Conservation (phyloP, 1,140 invertebrate genomes). For the Doryteuthis pealeii region DNA sequence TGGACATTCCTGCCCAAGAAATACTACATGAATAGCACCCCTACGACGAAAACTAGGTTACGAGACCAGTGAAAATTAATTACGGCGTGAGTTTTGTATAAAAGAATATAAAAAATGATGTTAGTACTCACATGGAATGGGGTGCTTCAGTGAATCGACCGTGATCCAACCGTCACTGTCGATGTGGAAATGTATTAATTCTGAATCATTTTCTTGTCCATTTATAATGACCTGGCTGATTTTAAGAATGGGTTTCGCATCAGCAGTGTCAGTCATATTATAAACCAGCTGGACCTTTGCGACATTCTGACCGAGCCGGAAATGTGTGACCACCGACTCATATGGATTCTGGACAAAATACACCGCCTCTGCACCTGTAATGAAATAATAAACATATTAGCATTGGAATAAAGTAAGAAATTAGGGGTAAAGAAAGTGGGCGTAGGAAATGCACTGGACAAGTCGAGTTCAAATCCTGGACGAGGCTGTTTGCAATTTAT, state of each 20-base stretch:
- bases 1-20: too few species aligned
- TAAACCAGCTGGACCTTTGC: not conserved
- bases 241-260: not conserved
- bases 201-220: not conserved
- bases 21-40: too few species aligned
- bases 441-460: too few species aligned
- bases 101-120: too few species aligned
- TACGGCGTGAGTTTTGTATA: too few species aligned
- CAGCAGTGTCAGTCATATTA: not conserved
- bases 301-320: not conserved
- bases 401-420: not conserved
- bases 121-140: too few species aligned
- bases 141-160: too few species aligned
- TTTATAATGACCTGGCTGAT: not conserved
- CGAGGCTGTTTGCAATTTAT: too few species aligned
- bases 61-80: too few species aligned
- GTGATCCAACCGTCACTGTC: not conserved
- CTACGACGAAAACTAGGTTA: too few species aligned
- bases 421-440: too few species aligned
- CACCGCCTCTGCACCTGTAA: not conserved
- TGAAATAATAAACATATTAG: not conserved
- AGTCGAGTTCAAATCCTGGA: too few species aligned
- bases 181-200: slow-evolving; percentile 1
- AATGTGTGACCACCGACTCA: not conserved
- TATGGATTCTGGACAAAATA: slow-evolving; percentile 7